Evolutionary conservation across 2,797 vertebrate species (phyloP).

Genomic region (Cyclopterus lumpus): DNA sequence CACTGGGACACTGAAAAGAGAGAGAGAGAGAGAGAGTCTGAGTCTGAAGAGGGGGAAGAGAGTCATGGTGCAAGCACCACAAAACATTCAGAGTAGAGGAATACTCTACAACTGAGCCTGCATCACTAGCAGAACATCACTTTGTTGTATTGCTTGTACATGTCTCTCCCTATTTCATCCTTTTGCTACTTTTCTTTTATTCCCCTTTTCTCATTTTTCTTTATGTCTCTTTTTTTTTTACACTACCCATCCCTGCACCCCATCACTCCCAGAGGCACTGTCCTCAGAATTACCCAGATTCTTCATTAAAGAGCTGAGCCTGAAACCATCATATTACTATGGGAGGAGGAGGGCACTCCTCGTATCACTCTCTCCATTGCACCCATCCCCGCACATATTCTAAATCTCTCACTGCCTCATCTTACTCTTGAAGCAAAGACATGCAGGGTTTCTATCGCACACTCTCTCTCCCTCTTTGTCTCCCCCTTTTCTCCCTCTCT

Average conservation of each 20-base stretch:
- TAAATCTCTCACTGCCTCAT: slow-evolving; percentile 34
- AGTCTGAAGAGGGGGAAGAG: slow-evolving; percentile 7
- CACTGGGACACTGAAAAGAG: not conserved
- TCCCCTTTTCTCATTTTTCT: slow-evolving; percentile 39
- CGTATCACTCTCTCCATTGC: slow-evolving; percentile 13
- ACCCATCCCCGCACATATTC: slow-evolving; percentile 26
- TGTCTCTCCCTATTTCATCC: slow-evolving; percentile 43
- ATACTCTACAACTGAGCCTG: slow-evolving; percentile 31
- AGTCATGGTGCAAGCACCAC: not conserved
- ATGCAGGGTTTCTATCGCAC: slow-evolving; percentile 16
- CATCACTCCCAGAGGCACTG: slow-evolving; percentile 65
- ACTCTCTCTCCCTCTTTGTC: slow-evolving; percentile 20
- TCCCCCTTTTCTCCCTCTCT: slow-evolving; percentile 35
- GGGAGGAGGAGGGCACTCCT: slow-evolving; percentile 25
- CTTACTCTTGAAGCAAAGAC: slow-evolving; percentile 29
- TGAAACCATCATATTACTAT: slow-evolving; percentile 71
- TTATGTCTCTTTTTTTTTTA: slow-evolving; percentile 36
- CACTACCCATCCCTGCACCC: slow-evolving; percentile 28
- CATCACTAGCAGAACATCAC: slow-evolving; percentile 29
- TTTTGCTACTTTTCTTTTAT: slow-evolving; percentile 27
- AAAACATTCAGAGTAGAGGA: slow-evolving; percentile 9
- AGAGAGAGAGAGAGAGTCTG: not conserved
- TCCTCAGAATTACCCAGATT: slow-evolving; percentile 77
- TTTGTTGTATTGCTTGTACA: slow-evolving; percentile 43
- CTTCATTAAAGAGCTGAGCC: slow-evolving; percentile 75